Percentiles rank a stretch among this genome's conserved stretches.
These are phyloP conservation scores for Hemicentrotus pulcherrimus DNA, from an alignment of 35 echinoderm and acorn worm genomes.

Conservation along the genomic window DNA sequence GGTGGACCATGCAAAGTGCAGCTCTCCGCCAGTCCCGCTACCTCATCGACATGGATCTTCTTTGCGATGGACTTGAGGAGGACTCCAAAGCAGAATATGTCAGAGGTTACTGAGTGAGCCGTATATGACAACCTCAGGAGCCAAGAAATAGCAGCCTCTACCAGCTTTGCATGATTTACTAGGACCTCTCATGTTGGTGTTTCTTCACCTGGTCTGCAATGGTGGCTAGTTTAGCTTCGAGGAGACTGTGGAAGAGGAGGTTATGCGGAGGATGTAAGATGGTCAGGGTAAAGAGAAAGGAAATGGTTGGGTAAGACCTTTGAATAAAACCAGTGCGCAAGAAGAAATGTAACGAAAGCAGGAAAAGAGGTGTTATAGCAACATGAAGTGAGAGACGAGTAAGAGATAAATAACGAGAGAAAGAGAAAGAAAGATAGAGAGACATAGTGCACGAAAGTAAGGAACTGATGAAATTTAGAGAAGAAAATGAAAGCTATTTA, in stretches of 20 bases:
- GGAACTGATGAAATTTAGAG: not conserved
- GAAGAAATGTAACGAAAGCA: no score
- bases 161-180: conserved; percentile 28
- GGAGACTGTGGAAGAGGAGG: conserved; percentile 1
- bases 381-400: not conserved
- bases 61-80: not conserved
- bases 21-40: not conserved
- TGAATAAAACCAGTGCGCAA: no score
- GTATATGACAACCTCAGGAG: conserved; percentile 23
- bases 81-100: not conserved
- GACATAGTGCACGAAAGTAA: not conserved
- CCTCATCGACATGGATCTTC: not conserved
- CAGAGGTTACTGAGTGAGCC: conserved; percentile 15
- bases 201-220: not conserved
- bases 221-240: not conserved
- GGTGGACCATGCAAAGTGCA: conserved; percentile 9
- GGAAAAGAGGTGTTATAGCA: not conserved
- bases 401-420: not conserved
- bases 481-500: not conserved
- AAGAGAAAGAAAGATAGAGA: not conserved
- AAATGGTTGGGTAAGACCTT: no score
- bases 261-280: not conserved
- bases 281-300: not conserved
- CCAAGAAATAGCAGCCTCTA: not conserved
- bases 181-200: not conserved